Percentiles rank a stretch among this genome's conserved stretches.
Evolutionary conservation across 1,140 invertebrate genomes (phyloP).

Genomic region (Trichoplusia ni): DNA sequence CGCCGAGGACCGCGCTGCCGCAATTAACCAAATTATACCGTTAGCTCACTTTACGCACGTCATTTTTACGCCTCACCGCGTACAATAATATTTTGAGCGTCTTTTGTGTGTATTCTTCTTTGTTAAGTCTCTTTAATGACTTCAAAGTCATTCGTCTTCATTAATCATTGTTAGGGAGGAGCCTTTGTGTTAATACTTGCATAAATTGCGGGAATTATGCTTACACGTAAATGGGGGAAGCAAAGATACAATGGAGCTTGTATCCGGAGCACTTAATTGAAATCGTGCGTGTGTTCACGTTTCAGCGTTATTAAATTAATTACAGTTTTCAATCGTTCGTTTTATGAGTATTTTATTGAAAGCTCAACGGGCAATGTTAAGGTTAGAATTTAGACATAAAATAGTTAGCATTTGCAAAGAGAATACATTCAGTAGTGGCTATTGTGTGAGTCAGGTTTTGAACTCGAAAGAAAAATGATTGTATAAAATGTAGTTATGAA

Average conservation of each 20-base stretch:
- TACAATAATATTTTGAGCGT: constrained; percentile 4
- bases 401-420: too few species aligned
- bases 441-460: too few species aligned
- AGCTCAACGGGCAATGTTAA: too few species aligned
- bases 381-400: too few species aligned
- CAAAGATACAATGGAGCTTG: not conserved
- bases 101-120: constrained; percentile 19
- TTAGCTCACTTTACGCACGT: constrained; percentile 2
- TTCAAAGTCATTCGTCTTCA: constrained; percentile 18
- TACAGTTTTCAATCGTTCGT: too few species aligned
- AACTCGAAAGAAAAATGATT: too few species aligned
- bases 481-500: too few species aligned
- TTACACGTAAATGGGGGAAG: not conserved
- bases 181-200: not conserved
- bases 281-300: not conserved
- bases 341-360: too few species aligned
- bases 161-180: constrained; percentile 11
- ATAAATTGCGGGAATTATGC: not conserved
- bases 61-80: constrained; percentile 2
- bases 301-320: not conserved
- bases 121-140: constrained; percentile 1
- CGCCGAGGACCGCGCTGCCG: not conserved
- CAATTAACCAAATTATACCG: constrained; percentile 4
- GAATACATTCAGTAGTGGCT: too few species aligned
- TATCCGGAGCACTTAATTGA: not conserved